phyloP scores from a whole-genome alignment of 2,113 vertebrate species.

The Urocynchramus pylzowi region DNA sequence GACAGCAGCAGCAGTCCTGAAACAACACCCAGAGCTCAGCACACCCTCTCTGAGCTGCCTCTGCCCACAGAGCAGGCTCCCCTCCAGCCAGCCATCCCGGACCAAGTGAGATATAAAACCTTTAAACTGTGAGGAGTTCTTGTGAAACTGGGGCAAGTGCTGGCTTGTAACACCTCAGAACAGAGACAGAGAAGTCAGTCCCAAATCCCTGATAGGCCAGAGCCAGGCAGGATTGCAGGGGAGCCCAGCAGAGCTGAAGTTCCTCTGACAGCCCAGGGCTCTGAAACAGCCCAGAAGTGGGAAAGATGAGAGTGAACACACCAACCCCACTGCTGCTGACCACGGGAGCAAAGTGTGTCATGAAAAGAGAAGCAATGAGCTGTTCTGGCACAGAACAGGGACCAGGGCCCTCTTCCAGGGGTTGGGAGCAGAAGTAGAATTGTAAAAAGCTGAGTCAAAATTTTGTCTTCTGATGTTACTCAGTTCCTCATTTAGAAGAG shows the following conservation, averaged over 20 bases:
- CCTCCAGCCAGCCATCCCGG: background rate
- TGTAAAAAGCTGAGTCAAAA: background rate
- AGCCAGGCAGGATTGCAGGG: background rate
- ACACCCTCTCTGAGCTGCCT: background rate
- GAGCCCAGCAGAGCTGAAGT: background rate
- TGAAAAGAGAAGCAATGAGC: background rate
- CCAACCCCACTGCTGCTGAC: background rate
- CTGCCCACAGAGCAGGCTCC: background rate
- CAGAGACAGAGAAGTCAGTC: background rate
- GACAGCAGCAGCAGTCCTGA: background rate
- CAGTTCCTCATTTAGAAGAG: background rate
- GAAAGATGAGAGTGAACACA: background rate
- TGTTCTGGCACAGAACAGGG: background rate
- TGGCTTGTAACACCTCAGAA: background rate
- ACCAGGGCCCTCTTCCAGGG: background rate
- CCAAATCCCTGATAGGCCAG: background rate
- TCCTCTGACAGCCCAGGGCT: background rate
- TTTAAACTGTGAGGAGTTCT: background rate
- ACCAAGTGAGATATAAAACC: fast-evolving
- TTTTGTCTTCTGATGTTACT: background rate
- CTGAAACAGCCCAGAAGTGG: background rate
- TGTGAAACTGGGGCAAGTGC: background rate
- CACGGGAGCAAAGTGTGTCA: fast-evolving
- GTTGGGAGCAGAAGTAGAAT: background rate
- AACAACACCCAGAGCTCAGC: background rate